Conservation (phyloP, 2,797 vertebrate genomes). For the Amblyraja radiata region DNA sequence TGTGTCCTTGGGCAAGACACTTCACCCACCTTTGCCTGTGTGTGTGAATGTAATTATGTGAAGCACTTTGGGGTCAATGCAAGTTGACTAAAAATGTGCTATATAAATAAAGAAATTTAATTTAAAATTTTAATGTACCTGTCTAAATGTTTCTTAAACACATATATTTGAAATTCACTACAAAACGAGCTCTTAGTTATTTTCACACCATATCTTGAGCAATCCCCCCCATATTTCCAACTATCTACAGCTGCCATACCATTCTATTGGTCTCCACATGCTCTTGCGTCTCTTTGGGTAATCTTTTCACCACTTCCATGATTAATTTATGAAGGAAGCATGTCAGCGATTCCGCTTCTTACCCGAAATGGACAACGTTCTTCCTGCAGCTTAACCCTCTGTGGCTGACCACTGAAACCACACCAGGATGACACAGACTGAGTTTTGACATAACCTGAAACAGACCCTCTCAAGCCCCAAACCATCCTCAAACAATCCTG, state of each 20-base stretch:
- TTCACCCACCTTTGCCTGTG: too few relatives aligned
- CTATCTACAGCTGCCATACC: background rate
- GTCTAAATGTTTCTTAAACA: too few relatives aligned
- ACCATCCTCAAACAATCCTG: background rate
- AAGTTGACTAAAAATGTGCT: too few relatives aligned
- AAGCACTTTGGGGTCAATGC: too few relatives aligned
- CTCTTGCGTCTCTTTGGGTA: background rate
- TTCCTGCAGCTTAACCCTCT: constrained; percentile 27
- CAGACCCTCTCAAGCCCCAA: background rate
- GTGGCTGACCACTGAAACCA: constrained; percentile 30
- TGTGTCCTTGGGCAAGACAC: too few relatives aligned
- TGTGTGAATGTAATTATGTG: too few relatives aligned
- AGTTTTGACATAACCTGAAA: background rate
- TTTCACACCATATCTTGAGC: background rate
- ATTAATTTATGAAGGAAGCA: constrained; percentile 25
- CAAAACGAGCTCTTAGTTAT: background rate
- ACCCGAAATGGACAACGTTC: constrained; percentile 29
- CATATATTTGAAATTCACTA: background rate
- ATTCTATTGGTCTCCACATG: background rate
- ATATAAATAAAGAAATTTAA: too few relatives aligned
- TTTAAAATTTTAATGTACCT: too few relatives aligned
- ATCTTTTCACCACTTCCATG: background rate
- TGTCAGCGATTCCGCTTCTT: constrained; percentile 28
- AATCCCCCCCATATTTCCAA: background rate
- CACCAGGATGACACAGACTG: constrained; percentile 7